Evolutionary conservation across 1,140 invertebrate species (phyloP).

Genomic region (Lepidurus arcticus): DNA sequence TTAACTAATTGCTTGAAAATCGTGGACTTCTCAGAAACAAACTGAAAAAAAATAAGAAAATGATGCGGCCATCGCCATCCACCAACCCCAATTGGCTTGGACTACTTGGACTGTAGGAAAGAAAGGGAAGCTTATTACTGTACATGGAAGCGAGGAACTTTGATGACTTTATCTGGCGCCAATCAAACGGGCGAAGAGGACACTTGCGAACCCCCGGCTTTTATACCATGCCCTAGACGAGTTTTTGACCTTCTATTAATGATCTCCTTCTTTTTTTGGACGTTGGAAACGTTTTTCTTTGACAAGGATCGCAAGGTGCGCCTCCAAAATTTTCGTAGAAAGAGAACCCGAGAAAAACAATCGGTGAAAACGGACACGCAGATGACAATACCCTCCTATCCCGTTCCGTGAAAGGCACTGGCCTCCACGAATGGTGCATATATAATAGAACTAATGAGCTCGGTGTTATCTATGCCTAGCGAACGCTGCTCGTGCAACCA

Average conservation of each 20-base stretch:
- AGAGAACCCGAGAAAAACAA: neutral
- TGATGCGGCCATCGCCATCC: neutral
- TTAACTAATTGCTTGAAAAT: slow-evolving; percentile 17
- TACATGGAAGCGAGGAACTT: neutral
- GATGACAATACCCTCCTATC: neutral
- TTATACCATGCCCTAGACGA: slow-evolving; percentile 8
- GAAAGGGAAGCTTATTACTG: neutral
- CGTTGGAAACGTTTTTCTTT: slow-evolving; percentile 2
- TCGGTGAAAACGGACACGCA: neutral
- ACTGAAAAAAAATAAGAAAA: neutral
- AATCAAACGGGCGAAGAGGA: slow-evolving; percentile 3
- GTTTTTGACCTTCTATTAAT: slow-evolving; percentile 9
- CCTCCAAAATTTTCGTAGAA: neutral
- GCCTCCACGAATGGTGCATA: neutral
- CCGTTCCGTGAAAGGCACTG: neutral
- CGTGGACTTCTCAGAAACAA: neutral
- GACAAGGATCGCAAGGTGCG: neutral
- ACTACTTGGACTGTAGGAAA: neutral
- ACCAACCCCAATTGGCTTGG: neutral
- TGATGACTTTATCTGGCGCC: slow-evolving; percentile 17
- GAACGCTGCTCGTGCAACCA: neutral
- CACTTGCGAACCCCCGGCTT: neutral
- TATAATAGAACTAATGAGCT: neutral
- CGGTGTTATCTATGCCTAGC: neutral
- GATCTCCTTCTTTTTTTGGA: neutral